Percentiles rank a stretch among this genome's conserved stretches.
phyloP scores from a whole-genome alignment of 2,888 invertebrate species.

The Agrotis ipsilon region DNA sequence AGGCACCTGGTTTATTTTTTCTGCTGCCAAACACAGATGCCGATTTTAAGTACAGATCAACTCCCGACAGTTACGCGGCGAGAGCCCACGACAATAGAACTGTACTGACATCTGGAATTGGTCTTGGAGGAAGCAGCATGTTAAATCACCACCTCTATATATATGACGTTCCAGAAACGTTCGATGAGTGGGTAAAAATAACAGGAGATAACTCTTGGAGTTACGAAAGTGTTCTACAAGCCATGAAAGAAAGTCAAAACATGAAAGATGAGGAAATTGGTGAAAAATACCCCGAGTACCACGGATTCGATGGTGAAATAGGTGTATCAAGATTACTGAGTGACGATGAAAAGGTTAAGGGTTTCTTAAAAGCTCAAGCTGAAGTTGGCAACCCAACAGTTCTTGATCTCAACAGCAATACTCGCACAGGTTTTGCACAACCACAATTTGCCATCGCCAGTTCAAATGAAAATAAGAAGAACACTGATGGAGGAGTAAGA shows the following conservation, averaged over 20 bases:
- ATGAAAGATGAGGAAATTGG: conserved; percentile 32
- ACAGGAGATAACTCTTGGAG: conserved; percentile 31
- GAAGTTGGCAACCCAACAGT: conserved; percentile 48
- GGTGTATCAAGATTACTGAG: conserved; percentile 43
- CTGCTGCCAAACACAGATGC: conserved; percentile 10
- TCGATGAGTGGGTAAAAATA: conserved; percentile 24
- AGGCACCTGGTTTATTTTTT: conserved; percentile 32
- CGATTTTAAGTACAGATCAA: conserved; percentile 45
- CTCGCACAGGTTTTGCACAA: conserved; percentile 47
- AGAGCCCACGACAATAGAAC: conserved; percentile 31
- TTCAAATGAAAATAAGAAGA: background rate
- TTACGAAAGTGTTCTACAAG: conserved; percentile 33
- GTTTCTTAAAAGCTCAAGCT: conserved; percentile 45
- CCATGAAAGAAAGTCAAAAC: conserved; percentile 46
- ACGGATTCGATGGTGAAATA: conserved; percentile 47
- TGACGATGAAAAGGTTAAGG: background rate
- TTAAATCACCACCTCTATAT: conserved; percentile 44
- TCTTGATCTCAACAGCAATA: conserved; percentile 50
- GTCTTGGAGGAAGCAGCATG: conserved; percentile 42
- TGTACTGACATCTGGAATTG: conserved; percentile 41
- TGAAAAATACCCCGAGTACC: conserved; percentile 15
- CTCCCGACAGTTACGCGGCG: conserved; percentile 24
- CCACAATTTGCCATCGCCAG: conserved; percentile 37
- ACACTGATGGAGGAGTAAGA: conserved; percentile 24
- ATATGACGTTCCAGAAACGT: conserved; percentile 17